Evolutionary conservation across 1,140 invertebrate genomes (phyloP), one percentile per base, ranked within the genome.

Genomic region (Aradophagus sp.): DNA sequence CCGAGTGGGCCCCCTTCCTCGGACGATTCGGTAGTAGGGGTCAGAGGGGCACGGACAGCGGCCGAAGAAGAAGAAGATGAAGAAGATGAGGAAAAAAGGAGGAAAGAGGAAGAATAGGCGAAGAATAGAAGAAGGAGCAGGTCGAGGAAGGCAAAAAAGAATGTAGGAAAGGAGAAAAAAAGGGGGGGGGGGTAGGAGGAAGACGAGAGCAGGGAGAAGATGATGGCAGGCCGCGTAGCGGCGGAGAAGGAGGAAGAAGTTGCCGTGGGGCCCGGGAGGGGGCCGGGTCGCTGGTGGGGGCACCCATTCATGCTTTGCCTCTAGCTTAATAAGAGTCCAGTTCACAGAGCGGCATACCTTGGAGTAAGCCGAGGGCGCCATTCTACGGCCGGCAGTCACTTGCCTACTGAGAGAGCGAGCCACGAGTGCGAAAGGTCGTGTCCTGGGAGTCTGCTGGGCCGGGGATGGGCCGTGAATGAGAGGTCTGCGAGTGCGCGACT

Each of bases 261-360:
- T 52, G 35, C 56, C 41, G 45, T 59, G 68, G 35, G 53, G 53
- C 39, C 16, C 31, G 27, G 26, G 55, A 45, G 45, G 65, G 45
- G 61, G 55, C 42, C 47, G 55, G 58, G 62, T 31, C 16, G 44
- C 29, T 42, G 71, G 80, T 80, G 83, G 83, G 83, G 80, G 80
- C 74, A 82, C 79, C 81, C 83, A 86, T 85, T 86, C 84, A 86
- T 86, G 80, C 77, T 84, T 85, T 83, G 80, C 77, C 80, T 81
- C 77, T 79, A 78, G 80, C 80, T 80, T 79, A 68, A 68, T 61
- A 83, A 77, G 80, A 84, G 81, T 84, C 77, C 83, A 84, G 83
- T 84, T 78, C 76, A 82, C 76, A 79, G 74, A 73, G 80, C 80
- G 77, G 78, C 80, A 83, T 80, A 84, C 78, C 81, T 82, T 81